phyloP scores from a whole-genome alignment of 2,113 vertebrate species.

The Callorhinus ursinus region DNA sequence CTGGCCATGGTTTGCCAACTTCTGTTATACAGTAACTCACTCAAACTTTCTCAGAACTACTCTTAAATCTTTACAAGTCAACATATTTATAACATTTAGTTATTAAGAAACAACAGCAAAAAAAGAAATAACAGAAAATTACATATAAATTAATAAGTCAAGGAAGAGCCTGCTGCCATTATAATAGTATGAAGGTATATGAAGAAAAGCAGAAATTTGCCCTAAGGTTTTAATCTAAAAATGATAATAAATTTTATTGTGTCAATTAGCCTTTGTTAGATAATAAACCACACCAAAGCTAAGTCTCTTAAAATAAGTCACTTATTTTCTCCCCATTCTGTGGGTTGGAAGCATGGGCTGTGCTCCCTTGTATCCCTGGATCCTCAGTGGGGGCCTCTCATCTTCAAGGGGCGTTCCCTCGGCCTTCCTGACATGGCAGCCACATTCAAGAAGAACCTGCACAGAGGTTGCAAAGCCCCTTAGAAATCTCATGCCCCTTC shows the following conservation, averaged over 20 bases:
- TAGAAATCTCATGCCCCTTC: neutral
- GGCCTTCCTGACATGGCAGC: neutral
- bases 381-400: too few species aligned
- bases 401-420: neutral
- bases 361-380: neutral
- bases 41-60: neutral
- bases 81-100: neutral
- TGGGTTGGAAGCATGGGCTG: neutral
- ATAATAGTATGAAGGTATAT: neutral
- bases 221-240: neutral
- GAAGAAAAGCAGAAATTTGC: neutral
- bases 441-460: neutral
- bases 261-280: neutral
- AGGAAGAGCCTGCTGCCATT: neutral
- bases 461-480: neutral
- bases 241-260: neutral
- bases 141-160: neutral
- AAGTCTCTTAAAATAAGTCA: neutral
- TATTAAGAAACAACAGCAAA: neutral
- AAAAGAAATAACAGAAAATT: neutral
- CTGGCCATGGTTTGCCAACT: neutral
- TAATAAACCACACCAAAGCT: neutral
- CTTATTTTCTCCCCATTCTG: neutral
- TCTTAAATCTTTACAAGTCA: neutral
- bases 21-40: neutral